A percentile compares a stretch with the other conserved stretches of the same genome.
These are phyloP conservation scores for Diplodus sargus DNA, from an alignment of 2,797 vertebrate species.

Conservation along the genomic window DNA sequence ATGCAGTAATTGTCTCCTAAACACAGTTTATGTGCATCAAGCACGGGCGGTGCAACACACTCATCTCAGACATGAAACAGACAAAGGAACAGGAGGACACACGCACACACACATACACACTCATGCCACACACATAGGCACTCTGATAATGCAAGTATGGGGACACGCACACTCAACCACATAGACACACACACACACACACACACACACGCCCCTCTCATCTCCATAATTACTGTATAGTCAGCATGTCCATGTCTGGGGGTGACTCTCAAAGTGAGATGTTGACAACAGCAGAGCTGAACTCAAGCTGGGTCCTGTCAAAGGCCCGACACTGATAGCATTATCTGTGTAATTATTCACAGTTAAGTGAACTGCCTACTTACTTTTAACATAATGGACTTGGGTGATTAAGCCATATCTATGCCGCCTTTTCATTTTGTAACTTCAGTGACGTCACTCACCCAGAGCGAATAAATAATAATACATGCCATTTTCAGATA, in stretches of 20 bases:
- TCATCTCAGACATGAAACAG: slow-evolving; percentile 49
- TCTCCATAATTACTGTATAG: slow-evolving; percentile 83
- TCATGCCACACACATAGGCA: slow-evolving; percentile 25
- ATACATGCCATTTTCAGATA: not conserved
- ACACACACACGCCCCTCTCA: slow-evolving; percentile 56
- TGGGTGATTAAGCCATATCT: slow-evolving; percentile 58
- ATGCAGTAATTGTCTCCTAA: slow-evolving; percentile 68
- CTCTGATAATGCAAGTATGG: slow-evolving; percentile 35
- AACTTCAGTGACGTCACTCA: slow-evolving; percentile 41
- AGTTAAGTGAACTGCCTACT: slow-evolving; percentile 78
- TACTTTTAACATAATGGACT: slow-evolving; percentile 76
- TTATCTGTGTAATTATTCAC: slow-evolving; percentile 83
- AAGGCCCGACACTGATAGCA: slow-evolving; percentile 81
- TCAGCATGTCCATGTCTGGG: slow-evolving; percentile 78
- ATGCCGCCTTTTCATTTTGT: slow-evolving; percentile 46
- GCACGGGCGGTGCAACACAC: slow-evolving; percentile 37
- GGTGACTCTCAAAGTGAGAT: slow-evolving; percentile 80
- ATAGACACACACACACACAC: slow-evolving; percentile 10
- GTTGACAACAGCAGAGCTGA: slow-evolving; percentile 79
- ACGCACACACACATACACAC: not conserved
- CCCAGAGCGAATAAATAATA: slow-evolving; percentile 23
- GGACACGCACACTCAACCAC: slow-evolving; percentile 22
- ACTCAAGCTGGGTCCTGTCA: slow-evolving; percentile 79
- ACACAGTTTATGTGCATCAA: slow-evolving; percentile 59
- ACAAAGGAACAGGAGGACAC: slow-evolving; percentile 37